Conservation (phyloP, 2,113 vertebrate species). For the Pangasianodon hypophthalmus region DNA sequence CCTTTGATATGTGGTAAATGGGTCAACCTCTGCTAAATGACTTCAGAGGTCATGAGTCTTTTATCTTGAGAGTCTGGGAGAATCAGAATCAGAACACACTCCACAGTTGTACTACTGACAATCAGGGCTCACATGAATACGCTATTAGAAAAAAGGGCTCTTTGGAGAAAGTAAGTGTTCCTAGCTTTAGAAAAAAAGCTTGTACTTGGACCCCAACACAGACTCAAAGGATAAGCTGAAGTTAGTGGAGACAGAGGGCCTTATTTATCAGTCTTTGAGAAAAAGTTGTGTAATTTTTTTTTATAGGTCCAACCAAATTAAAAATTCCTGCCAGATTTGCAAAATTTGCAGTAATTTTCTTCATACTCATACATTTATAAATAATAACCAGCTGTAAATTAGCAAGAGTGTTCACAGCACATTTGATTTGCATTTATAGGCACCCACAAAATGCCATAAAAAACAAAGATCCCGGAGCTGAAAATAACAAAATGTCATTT, state of each 20-base stretch:
- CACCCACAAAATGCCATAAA: background rate
- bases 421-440: background rate
- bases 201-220: background rate
- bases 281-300: too few relatives aligned
- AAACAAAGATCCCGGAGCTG: background rate
- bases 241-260: background rate
- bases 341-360: too few relatives aligned
- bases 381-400: background rate
- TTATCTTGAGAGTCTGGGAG: background rate
- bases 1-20: background rate
- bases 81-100: background rate
- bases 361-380: background rate
- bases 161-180: background rate
- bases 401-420: background rate
- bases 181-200: background rate
- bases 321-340: too few relatives aligned
- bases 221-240: background rate
- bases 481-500: too few relatives aligned
- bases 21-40: background rate
- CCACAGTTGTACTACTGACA: background rate
- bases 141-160: background rate
- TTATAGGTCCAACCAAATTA: too few relatives aligned
- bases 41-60: background rate
- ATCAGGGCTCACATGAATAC: background rate
- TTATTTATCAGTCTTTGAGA: background rate